A percentile compares a stretch with the other conserved stretches of the same genome.
Evolutionary conservation across 2,113 vertebrate species (phyloP).

Genomic region (Oreochromis spilurus): DNA sequence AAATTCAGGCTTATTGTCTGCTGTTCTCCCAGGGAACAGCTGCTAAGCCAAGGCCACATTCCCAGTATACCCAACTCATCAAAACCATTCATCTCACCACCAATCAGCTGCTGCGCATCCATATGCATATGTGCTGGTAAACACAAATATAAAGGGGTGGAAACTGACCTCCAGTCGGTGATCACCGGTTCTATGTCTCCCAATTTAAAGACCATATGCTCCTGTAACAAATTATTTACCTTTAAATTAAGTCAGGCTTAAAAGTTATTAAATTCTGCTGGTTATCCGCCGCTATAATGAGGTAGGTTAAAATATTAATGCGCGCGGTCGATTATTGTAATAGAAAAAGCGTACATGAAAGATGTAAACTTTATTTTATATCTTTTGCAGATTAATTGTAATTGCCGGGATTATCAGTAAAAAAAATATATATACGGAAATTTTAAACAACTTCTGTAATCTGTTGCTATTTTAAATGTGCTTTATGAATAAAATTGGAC

Average conservation of each 20-base stretch:
- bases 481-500: not conserved
- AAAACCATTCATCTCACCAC: slow-evolving; percentile 50
- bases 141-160: not conserved
- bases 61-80: slow-evolving; percentile 64
- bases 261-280: not conserved
- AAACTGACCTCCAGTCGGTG: slow-evolving; percentile 2
- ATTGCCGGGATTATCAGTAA: too few species aligned
- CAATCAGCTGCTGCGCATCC: slow-evolving; percentile 65
- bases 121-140: slow-evolving; percentile 33
- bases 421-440: not conserved
- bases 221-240: not conserved
- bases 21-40: slow-evolving; percentile 77
- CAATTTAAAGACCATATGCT: slow-evolving; percentile 19
- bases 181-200: not conserved
- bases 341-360: not conserved
- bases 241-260: not conserved
- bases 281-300: not conserved
- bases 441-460: not conserved
- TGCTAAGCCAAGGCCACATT: slow-evolving; percentile 72
- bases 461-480: not conserved
- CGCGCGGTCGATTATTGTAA: not conserved
- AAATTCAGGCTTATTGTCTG: slow-evolving; percentile 76
- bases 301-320: not conserved
- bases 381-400: not conserved
- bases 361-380: not conserved